Evolutionary conservation across 2,113 vertebrate genomes (phyloP), one percentile per base, ranked within the genome.

Genomic region (Myxocyprinus asiaticus): DNA sequence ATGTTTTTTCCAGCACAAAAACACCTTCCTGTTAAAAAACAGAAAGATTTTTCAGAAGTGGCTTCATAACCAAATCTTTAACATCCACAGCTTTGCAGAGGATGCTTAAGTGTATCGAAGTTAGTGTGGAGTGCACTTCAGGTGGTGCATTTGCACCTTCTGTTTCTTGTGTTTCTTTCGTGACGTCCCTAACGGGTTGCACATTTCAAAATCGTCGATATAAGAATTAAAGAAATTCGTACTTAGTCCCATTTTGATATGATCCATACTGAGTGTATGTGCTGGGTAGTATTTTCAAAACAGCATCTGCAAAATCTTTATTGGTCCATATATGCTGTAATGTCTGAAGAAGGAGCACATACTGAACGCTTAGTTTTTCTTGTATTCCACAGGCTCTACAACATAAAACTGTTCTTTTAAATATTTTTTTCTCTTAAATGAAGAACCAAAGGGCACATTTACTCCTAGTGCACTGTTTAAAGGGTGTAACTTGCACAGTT

Each of bases 1-100:
- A 76, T 65, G 6, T 76, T 76, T 15, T 65, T 76, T 53, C 74
- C 74, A 76, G 62, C 47, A 76, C 44, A 22, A 76, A 65, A 76
- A 76, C 71, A 10, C 71, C 74, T 51, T 53, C 61, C 51, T 76
- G 74, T 76, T 76, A 61, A 17, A 66, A 66, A 7, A 76, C 43
- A 51, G 59, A 76, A 9, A 76, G 61, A 67, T 67, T 33, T 67
- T 67, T 67, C 65, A 67, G 44, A 43, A 67, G 65, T 44, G 42
- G 74, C 74, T 76, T 65, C 61, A 64, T 76, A 76, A 5, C 74
- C 15, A 5, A 65, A 76, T 76, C 11, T 12, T 76, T 76, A 58
- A 65, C 45, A 42, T 64, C 61, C 12, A 65, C 5, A 4, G 8
- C 47, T 64, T 50, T 67, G 65, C 65, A 67, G 65, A 67, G 65